These are phyloP conservation scores for Herpetotheres cachinnans DNA, from an alignment of 2,113 vertebrate species.

Conservation along the genomic window DNA sequence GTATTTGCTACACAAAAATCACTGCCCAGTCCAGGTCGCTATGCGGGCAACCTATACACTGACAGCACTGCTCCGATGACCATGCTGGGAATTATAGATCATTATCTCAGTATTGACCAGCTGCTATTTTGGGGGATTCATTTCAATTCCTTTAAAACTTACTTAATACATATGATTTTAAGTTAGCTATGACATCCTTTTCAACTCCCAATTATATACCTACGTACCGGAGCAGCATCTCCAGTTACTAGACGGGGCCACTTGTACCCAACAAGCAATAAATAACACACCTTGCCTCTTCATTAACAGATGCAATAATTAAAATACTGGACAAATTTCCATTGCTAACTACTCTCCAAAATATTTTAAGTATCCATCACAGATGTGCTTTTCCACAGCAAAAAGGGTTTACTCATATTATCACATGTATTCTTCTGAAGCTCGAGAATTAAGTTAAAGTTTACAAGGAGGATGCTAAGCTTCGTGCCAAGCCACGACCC, in stretches of 20 bases:
- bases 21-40: background rate
- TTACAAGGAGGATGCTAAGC: background rate
- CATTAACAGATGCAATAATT: background rate
- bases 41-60: background rate
- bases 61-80: background rate
- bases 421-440: background rate
- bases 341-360: background rate
- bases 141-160: background rate
- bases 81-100: background rate
- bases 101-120: background rate
- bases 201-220: background rate
- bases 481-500: fast-evolving
- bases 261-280: fast-evolving
- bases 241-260: fast-evolving
- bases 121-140: background rate
- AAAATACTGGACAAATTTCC: background rate
- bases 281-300: background rate
- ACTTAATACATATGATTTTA: background rate
- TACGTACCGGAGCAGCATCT: background rate
- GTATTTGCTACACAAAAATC: background rate
- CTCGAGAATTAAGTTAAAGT: background rate
- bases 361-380: background rate
- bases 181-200: background rate
- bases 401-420: background rate
- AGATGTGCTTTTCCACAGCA: background rate